These are phyloP conservation scores for Agonopterix subpropinquella DNA, from an alignment of 2,888 invertebrate species.

Conservation along the genomic window DNA sequence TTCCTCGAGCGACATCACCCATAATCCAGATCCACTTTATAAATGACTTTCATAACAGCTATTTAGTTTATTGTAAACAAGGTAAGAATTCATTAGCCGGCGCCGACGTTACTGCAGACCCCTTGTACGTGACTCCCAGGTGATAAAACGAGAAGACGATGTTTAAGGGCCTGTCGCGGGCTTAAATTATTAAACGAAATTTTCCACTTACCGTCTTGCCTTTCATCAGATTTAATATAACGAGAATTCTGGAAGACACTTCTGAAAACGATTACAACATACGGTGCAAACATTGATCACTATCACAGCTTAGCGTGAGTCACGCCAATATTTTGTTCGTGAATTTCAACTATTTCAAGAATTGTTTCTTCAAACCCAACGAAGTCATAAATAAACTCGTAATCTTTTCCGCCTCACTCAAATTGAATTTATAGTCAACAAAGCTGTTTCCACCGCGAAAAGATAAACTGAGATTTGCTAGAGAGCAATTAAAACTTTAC, in stretches of 20 bases:
- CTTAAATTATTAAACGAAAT: constrained; percentile 46
- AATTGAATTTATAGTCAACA: constrained; percentile 71
- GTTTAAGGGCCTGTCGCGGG: constrained; percentile 33
- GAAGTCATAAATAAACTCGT: constrained; percentile 33
- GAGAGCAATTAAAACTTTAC: constrained; percentile 74
- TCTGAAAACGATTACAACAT: constrained; percentile 3
- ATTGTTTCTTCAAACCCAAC: constrained; percentile 7
- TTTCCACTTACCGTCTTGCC: constrained; percentile 27
- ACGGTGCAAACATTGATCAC: not conserved
- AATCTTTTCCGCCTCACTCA: constrained; percentile 52
- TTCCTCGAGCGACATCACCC: constrained; percentile 48
- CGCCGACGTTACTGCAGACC: constrained; percentile 33
- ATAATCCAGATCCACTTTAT: constrained; percentile 54
- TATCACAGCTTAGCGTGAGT: constrained; percentile 19
- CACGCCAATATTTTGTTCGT: constrained; percentile 17
- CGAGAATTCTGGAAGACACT: constrained; percentile 1
- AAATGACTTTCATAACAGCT: constrained; percentile 57
- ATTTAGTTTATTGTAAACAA: constrained; percentile 65
- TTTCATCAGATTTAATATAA: constrained; percentile 8
- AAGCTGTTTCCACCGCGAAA: constrained; percentile 64
- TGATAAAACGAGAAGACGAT: constrained; percentile 41
- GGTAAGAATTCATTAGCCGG: constrained; percentile 58
- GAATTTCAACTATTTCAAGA: constrained; percentile 10
- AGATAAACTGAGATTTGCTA: constrained; percentile 70
- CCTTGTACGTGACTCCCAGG: constrained; percentile 54